Evolutionary conservation across 2,888 invertebrate species (phyloP), one percentile per base, ranked within the genome.

Genomic region (Pandemis heparana): DNA sequence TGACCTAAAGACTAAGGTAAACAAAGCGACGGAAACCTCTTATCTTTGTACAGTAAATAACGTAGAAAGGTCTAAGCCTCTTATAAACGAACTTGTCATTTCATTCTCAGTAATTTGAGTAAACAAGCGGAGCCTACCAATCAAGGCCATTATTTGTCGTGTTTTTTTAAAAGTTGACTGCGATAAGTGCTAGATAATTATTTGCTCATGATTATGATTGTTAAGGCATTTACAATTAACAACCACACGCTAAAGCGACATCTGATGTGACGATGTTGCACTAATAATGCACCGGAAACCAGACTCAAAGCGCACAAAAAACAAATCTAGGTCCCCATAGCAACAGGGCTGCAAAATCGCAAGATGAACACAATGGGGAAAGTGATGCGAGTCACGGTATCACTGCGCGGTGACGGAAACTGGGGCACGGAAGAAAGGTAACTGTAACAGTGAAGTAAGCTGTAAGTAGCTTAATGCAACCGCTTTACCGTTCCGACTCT

Each of bases 351-450:
- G 39, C 38, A 65, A 65, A 51, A 51, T 16, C 48, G 23, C 61
- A 32, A 62, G 68, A 69, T 59, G 65, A 48, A 65, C 59, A 73
- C 73, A 73, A 73, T 73, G 68, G 73, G n/a, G 73, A 73, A 73
- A 73, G 73, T 73, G 73, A 73, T 68, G 53, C 62, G 68, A 73
- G 73, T 41, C 46, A 41, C 71, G 73, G 48, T 10, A 59, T 56
- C 61, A 51, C 16, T 51, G 16, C 63, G 38, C 65, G 18, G 10
- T 43, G 48, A 51, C 64, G 68, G 63, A 69, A 69, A 63, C 73
- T 60, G 63, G 73, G 73, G 5, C 73, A 39, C 73, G 68, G 63
- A 73, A 64, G 73, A 73, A 73, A 64, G 68, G 68, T 66, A 71
- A 71, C 68, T 63, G 68, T 68, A 69, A 73, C 59, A 59, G 70